These are phyloP conservation scores for Tragopan temminckii DNA, from an alignment of 2,797 vertebrate species.

Conservation along the genomic window DNA sequence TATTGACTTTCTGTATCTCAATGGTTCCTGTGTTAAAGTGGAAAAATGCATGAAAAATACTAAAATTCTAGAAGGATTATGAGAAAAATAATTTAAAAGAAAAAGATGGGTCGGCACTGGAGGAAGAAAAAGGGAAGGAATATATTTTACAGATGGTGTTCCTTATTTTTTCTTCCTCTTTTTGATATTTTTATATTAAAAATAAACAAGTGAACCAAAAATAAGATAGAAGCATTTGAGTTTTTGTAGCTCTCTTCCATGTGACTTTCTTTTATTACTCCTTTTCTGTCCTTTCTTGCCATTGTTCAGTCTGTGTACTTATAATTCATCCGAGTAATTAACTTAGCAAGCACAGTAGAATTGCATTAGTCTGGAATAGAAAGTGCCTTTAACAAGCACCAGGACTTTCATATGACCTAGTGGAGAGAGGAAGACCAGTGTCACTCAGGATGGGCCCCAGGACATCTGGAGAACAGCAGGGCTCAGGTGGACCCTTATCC, in stretches of 20 bases:
- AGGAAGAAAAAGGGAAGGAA: conserved; percentile 71
- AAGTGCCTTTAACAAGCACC: neutral
- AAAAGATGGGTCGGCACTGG: conserved; percentile 61
- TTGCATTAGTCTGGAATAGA: conserved; percentile 23
- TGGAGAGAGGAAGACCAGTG: fast-evolving
- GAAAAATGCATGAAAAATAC: neutral
- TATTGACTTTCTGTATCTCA: neutral
- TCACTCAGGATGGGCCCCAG: neutral
- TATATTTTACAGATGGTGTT: conserved; percentile 77
- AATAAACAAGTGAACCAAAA: conserved; percentile 71
- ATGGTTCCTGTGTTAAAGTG: neutral
- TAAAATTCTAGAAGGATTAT: conserved; percentile 37
- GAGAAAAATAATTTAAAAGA: conserved; percentile 54
- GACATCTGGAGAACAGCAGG: fast-evolving
- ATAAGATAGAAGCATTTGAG: conserved; percentile 62
- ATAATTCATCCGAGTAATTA: conserved; percentile 21
- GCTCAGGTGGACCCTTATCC: neutral
- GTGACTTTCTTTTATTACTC: neutral
- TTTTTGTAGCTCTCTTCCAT: conserved; percentile 25
- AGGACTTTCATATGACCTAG: fast-evolving
- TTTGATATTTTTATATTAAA: conserved; percentile 77
- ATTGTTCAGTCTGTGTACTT: conserved; percentile 11
- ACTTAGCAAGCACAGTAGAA: neutral
- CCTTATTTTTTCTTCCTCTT: conserved; percentile 67
- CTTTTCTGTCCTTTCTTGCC: neutral